Base-by-base conservation (phyloP, 30 jellyfish, hydroid and myxozoan genomes). In the Aurelia coerulea region DNA sequence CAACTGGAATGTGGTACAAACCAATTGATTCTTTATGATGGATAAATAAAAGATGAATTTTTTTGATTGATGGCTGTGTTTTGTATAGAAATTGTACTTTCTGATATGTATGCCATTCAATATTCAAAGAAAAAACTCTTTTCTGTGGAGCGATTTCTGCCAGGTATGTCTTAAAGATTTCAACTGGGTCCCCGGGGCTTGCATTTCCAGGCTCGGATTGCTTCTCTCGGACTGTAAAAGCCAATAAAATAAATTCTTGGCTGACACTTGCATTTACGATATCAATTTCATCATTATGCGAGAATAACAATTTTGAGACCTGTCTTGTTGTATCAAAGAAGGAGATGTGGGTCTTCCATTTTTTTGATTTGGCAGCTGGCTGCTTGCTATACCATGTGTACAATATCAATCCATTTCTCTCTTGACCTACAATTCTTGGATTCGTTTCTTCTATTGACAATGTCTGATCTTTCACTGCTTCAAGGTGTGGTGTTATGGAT, bases 61-160 rank as follows among this genome's bases (percentile, higher is more conserved):
- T 75, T 62, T 90, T 62, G n/a, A 33, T 34, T 37, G 66, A 18
- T 59, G 72, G 64, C 8, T 73, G 60, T 5, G 74, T 70, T 12
- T 70, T 75, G 68, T 90, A 79, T 68, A 92, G 77, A 78, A 93
- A 93, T 81, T 88, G 94, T 17, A 93, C 96, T 68, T 88, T 93
- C 81, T 93, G 98, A 50, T 76, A 93, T 3, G 96, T 82, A 31
- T 84, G 92, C 96, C 97, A 93, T 52, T 93, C 97, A 49, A 93
- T 93, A 31, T 87, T 83, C 58, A 93, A 73, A 46, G 97, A 84
- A 75, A 93, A 87, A 4, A 93, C 87, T 13, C 97, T 89, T 33
- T 93, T 85, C 62, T 90, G 94, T 10, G 98, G 97, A 23, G 91
- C 89, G 32, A 93, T 82, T 73, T 93, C 98, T 2, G 96, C 98